Conservation (phyloP, 2,797 vertebrate genomes). For the Manis pentadactyla region DNA sequence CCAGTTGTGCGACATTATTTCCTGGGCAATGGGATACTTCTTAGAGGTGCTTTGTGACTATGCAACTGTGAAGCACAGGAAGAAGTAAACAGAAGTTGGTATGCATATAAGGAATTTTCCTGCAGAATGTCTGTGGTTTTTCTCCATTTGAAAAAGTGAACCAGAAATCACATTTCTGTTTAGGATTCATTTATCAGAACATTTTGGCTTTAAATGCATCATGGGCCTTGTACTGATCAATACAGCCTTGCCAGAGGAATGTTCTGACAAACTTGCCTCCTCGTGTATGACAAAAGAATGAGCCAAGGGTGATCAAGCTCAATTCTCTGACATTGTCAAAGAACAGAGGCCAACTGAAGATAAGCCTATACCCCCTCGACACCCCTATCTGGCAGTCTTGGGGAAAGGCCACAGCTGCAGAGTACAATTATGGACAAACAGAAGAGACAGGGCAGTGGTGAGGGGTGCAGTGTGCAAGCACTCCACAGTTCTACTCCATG, state of each 20-base stretch:
- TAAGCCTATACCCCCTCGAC: neutral
- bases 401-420: neutral
- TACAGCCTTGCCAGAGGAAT: neutral
- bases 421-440: neutral
- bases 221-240: neutral
- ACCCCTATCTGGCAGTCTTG: neutral
- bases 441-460: neutral
- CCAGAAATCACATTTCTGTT: neutral
- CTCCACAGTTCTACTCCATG: neutral
- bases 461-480: neutral
- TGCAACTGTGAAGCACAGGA: neutral
- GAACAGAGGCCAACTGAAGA: neutral
- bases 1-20: neutral
- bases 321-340: neutral
- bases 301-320: neutral
- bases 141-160: constrained; percentile 31
- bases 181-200: neutral
- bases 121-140: neutral
- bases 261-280: neutral
- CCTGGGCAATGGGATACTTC: neutral
- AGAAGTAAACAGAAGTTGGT: neutral
- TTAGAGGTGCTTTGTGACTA: neutral
- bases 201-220: neutral
- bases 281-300: neutral
- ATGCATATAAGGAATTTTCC: neutral